Evolutionary conservation across 92 coral and sea anemone genomes (phyloP).

Genomic region (Epizoanthus illoricatus): DNA sequence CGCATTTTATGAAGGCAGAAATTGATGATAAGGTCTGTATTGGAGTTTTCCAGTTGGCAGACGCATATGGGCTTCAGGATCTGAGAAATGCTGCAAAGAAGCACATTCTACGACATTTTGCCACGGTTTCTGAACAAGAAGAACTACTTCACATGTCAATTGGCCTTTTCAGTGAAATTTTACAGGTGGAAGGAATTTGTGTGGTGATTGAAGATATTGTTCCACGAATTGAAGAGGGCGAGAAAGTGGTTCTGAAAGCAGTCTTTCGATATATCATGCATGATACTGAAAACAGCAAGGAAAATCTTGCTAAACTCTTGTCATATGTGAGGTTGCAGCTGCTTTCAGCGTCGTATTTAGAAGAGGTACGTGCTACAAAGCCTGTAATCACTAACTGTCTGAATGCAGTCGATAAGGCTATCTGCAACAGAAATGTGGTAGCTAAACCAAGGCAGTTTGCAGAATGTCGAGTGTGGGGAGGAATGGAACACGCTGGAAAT

Average conservation of each 20-base stretch:
- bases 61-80: conserved; percentile 51
- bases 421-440: neutral
- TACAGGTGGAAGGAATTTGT: conserved; percentile 56
- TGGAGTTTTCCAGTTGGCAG: conserved; percentile 66
- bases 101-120: conserved; percentile 54
- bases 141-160: conserved; percentile 56
- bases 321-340: conserved; percentile 56
- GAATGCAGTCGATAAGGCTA: conserved; percentile 44
- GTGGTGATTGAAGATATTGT: conserved; percentile 61
- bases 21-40: conserved; percentile 52
- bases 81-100: conserved; percentile 48
- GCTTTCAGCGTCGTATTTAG: conserved; percentile 50
- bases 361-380: conserved; percentile 40
- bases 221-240: conserved; percentile 62
- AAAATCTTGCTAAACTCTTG: conserved; percentile 54
- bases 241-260: conserved; percentile 62
- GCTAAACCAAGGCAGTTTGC: conserved; percentile 67
- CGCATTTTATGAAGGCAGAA: conserved; percentile 52
- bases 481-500: conserved; percentile 58
- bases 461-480: conserved; percentile 41
- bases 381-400: conserved; percentile 30
- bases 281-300: conserved; percentile 41
- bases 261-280: conserved; percentile 65
- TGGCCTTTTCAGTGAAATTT: conserved; percentile 49
- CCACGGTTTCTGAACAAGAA: conserved; percentile 51